Evolutionary conservation across 2,888 invertebrate genomes (phyloP).

Genomic region (Spodoptera exigua): DNA sequence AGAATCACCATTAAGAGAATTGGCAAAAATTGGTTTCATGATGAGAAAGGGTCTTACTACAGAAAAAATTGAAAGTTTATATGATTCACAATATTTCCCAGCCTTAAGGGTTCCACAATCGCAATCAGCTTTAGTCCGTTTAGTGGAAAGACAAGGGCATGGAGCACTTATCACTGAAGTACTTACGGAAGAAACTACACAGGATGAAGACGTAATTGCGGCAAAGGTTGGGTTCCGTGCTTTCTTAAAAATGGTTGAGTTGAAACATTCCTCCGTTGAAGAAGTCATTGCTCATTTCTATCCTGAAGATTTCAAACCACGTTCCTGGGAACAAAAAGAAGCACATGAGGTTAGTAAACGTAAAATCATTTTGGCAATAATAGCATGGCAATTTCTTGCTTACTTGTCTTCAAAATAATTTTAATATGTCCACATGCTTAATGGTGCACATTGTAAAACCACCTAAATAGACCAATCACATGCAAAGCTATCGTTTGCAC

Average conservation of each 20-base stretch:
- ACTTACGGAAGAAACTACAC: constrained; percentile 93
- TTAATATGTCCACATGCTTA: too few species aligned
- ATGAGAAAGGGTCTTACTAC: constrained; percentile 93
- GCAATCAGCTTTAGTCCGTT: constrained; percentile 94
- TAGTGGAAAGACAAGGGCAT: constrained; percentile 95
- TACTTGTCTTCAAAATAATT: too few species aligned
- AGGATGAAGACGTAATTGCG: constrained; percentile 93
- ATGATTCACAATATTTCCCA: constrained; percentile 94
- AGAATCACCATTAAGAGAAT: constrained; percentile 93
- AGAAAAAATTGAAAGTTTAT: constrained; percentile 93
- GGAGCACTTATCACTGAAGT: constrained; percentile 95
- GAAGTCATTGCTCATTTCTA: constrained; percentile 95
- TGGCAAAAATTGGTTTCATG: constrained; percentile 95
- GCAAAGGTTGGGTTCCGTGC: constrained; percentile 95
- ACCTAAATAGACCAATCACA: too few species aligned
- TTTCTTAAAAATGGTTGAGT: constrained; percentile 95
- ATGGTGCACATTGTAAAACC: too few species aligned
- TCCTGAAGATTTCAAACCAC: constrained; percentile 94
- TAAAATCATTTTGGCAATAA: neutral
- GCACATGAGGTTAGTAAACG: constrained; percentile 88
- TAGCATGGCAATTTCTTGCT: too few species aligned
- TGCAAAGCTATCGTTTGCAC: too few species aligned
- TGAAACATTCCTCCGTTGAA: constrained; percentile 94
- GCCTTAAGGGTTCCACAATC: constrained; percentile 94
- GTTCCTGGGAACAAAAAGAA: constrained; percentile 94